These are phyloP conservation scores for Dyspetes luteomarginatus DNA, from an alignment of 2,888 invertebrate genomes.

Conservation along the genomic window DNA sequence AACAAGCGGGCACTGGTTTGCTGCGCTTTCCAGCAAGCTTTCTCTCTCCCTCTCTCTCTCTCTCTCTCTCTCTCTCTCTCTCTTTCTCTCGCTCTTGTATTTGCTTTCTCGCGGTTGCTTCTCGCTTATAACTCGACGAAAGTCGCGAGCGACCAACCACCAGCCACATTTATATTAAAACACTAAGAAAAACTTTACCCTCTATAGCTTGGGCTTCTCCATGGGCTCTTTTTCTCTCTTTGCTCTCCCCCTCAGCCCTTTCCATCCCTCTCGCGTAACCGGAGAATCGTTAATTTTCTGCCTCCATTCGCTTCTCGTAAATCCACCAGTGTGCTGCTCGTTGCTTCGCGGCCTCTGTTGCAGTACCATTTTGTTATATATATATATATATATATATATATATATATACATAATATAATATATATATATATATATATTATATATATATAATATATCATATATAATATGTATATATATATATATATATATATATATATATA, in stretches of 20 bases:
- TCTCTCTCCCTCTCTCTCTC: slow-evolving; percentile 9
- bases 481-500: slow-evolving; percentile 25
- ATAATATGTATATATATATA: no score
- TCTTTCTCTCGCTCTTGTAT: slow-evolving; percentile 68
- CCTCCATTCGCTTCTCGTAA: slow-evolving; percentile 83
- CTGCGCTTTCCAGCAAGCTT: slow-evolving; percentile 13
- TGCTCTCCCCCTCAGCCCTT: slow-evolving; percentile 47
- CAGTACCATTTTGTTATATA: slow-evolving; percentile 44
- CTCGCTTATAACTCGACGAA: slow-evolving; percentile 67
- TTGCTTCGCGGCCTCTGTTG: slow-evolving; percentile 59
- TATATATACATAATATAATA: no score
- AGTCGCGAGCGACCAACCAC: slow-evolving; percentile 73
- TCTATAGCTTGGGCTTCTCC: slow-evolving; percentile 67
- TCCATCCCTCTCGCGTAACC: slow-evolving; percentile 62
- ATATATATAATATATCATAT: no score
- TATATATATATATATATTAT: no score
- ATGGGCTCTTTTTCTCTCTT: slow-evolving; percentile 58
- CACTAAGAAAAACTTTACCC: slow-evolving; percentile 82
- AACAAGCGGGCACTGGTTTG: slow-evolving; percentile 78
- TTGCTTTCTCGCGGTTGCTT: slow-evolving; percentile 54
- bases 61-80: slow-evolving; percentile 10
- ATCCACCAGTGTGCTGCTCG: slow-evolving; percentile 73
- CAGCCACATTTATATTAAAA: slow-evolving; percentile 83
- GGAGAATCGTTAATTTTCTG: slow-evolving; percentile 83
- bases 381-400: no score